A percentile compares a stretch with the other conserved stretches of the same genome.
Evolutionary conservation across 2,113 vertebrate species (phyloP).

Genomic region (Dendrocopos noguchii): DNA sequence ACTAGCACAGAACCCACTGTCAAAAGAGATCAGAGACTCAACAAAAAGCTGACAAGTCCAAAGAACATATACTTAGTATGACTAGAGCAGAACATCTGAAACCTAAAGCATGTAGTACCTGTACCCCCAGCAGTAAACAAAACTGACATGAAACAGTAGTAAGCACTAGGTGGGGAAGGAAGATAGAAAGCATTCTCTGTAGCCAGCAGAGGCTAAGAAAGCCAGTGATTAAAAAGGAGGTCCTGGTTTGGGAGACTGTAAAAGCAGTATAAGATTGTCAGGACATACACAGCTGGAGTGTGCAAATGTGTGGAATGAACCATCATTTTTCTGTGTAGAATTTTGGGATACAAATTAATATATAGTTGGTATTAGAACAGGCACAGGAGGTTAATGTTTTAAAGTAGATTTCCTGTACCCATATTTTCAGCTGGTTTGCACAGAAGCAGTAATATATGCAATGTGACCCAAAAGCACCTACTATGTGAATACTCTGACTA

Average conservation of each 20-base stretch:
- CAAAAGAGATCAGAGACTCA: not conserved
- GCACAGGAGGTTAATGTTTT: not conserved
- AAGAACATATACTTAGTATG: not conserved
- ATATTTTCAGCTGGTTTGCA: not conserved
- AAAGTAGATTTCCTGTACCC: not conserved
- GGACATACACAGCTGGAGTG: not conserved
- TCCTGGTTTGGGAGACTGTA: not conserved
- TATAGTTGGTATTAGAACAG: not conserved
- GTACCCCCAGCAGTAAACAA: not conserved
- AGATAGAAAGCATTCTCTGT: not conserved
- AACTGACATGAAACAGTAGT: not conserved
- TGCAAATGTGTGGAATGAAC: not conserved
- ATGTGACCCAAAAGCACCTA: not conserved
- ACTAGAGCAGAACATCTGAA: not conserved
- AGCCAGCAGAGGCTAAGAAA: fast-evolving
- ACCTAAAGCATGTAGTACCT: not conserved
- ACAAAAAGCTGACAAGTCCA: not conserved
- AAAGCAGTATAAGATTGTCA: not conserved
- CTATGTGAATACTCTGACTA: not conserved
- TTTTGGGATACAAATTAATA: not conserved
- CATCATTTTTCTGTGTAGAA: not conserved
- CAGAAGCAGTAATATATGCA: not conserved
- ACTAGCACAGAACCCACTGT: not conserved
- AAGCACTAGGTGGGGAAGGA: not conserved
- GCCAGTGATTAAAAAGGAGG: not conserved